Evolutionary conservation across 1,140 invertebrate genomes (phyloP).

Genomic region (Philopotamus ludificatus): DNA sequence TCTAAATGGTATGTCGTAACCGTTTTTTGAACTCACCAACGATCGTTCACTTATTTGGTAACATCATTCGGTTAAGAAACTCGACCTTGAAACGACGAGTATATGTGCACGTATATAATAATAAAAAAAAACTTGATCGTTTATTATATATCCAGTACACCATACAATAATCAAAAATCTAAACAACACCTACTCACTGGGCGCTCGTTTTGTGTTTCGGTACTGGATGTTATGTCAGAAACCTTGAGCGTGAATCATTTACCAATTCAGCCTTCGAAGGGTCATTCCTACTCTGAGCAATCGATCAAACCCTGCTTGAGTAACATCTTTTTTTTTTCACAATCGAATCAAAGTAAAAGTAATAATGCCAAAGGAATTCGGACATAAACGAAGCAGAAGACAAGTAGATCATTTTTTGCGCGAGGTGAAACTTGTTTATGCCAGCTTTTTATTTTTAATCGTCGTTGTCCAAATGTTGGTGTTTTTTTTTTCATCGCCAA

Average conservation of each 20-base stretch:
- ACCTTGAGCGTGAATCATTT: slow-evolving; percentile 2
- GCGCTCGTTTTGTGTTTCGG: neutral
- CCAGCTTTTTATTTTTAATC: slow-evolving; percentile 23
- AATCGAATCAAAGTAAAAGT: slow-evolving; percentile 17
- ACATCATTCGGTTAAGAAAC: slow-evolving; percentile 15
- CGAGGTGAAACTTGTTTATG: slow-evolving; percentile 28
- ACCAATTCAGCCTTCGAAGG: neutral
- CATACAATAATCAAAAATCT: too few relatives aligned
- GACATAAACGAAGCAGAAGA: slow-evolving; percentile 1
- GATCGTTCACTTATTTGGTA: slow-evolving; percentile 31
- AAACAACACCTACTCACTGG: slow-evolving; percentile 2
- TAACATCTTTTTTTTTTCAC: neutral
- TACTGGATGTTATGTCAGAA: neutral
- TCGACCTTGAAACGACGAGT: slow-evolving; percentile 17
- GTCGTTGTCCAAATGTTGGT: slow-evolving; percentile 10
- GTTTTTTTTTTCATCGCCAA: neutral
- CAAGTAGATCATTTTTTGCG: slow-evolving; percentile 20
- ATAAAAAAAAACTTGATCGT: slow-evolving; percentile 8
- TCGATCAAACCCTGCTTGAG: neutral
- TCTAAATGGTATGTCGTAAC: slow-evolving; percentile 14
- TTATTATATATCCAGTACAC: slow-evolving; percentile 2
- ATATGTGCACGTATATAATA: neutral
- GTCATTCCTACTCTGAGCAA: neutral
- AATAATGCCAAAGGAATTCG: slow-evolving; percentile 13
- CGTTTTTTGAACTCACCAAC: slow-evolving; percentile 22